Base-by-base conservation (phyloP, 2,888 invertebrate species). In the Drosophila sordidapex region DNA sequence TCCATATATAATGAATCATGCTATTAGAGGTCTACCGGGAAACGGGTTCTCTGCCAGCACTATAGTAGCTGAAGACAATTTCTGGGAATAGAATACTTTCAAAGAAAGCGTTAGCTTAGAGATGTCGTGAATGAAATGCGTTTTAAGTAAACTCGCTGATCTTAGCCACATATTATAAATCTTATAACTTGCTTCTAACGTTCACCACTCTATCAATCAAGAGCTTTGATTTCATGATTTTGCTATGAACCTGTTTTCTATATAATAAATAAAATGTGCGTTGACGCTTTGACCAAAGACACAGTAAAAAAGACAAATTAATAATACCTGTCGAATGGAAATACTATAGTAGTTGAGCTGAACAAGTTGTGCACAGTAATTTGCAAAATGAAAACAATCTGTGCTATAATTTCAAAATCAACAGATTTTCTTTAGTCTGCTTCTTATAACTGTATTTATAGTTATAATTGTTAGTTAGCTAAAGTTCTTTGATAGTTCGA, bases 71-170 rank as follows among this genome's bases (percentile, higher is more conserved):
- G 2, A 10, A 8, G 11, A n/a, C n/a, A 13, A 33, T 11, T 71
- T 71, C 54, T 46, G 3, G 35, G 67, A 62, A 78, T 18, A 31
- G n/a, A 31, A 29, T 1, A 11, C 7, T 15, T 15, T n/a, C 27
- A n/a, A 13, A 27, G 51, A 75, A 53, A 38, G 48, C 18, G n/a
- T 11, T 35, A 46, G 15, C n/a, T 38, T 15, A 21, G n/a, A 31
- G 40, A 49, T 40, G 15, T 54, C 66, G 48, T 64, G 63, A 76
- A 78, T 78, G 76, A 68, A 76, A 35, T 29, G 29, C 31, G 27
- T 33, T 25, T 49, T 29, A 25, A 6, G 48, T 48, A 13, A 36
- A 21, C 13, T 31, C 1, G 10, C 8, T 43, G 51, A 69, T 46
- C 31, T 60, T 64, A 61, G 59, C 2, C 56, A 74, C 27, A 36